Percentiles rank a stretch among this genome's conserved stretches.
Conservation (phyloP, 2,888 invertebrate species). For the Atethmia centrago region DNA sequence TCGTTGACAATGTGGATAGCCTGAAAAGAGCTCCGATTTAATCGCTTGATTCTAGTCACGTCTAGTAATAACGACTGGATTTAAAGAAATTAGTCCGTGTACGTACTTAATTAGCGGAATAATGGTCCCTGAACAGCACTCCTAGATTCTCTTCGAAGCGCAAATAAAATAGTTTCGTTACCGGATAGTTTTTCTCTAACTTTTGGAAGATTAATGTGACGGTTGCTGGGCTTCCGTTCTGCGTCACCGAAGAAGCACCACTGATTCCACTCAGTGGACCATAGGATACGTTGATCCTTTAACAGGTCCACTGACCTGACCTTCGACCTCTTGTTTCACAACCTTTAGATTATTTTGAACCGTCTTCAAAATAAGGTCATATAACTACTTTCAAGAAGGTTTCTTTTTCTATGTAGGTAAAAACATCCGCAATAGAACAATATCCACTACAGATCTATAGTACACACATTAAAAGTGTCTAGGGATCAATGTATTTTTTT, state of each 20-base stretch:
- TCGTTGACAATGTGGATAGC: constrained; percentile 30
- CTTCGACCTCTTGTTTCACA: constrained; percentile 3
- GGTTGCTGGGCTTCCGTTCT: neutral
- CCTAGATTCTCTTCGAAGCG: neutral
- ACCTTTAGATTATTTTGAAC: constrained; percentile 5
- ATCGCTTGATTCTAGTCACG: constrained; percentile 47
- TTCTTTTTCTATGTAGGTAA: neutral
- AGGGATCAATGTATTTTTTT: no score
- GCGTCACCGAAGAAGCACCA: constrained; percentile 2
- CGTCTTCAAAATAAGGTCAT: neutral
- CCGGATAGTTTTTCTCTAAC: neutral
- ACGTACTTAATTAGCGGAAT: constrained; percentile 34
- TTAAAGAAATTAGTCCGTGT: constrained; percentile 40
- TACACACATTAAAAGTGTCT: no score
- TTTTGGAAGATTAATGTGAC: neutral
- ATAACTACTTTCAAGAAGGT: neutral
- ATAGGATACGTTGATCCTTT: constrained; percentile 16
- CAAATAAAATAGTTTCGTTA: constrained; percentile 6
- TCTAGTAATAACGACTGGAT: constrained; percentile 46
- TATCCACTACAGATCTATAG: neutral
- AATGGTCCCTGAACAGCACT: constrained; percentile 23
- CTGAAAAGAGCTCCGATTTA: constrained; percentile 14
- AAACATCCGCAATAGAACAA: neutral
- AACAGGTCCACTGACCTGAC: constrained; percentile 8
- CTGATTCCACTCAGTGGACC: constrained; percentile 11